Percentiles rank a stretch among this genome's conserved stretches.
These are phyloP conservation scores for Alauda arvensis DNA, from an alignment of 2,797 vertebrate species.

Conservation along the genomic window DNA sequence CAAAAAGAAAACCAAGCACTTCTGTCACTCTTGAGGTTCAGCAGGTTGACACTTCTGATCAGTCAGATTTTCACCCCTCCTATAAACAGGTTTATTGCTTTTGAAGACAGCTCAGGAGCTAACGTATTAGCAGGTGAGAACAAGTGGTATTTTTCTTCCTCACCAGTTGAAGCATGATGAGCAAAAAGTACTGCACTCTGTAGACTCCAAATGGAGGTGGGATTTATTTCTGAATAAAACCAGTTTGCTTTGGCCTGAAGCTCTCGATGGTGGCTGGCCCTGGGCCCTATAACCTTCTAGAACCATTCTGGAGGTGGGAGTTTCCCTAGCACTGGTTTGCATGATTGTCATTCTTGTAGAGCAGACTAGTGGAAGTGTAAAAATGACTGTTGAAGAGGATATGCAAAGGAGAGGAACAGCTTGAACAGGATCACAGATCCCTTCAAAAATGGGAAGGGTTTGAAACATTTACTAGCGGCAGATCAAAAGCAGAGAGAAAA, in stretches of 20 bases:
- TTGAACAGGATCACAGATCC: background rate
- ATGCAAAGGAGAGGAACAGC: background rate
- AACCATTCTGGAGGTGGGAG: background rate
- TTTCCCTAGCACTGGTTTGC: background rate
- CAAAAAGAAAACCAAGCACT: background rate
- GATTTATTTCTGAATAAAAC: background rate
- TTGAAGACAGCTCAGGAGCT: background rate
- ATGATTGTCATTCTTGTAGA: rapidly evolving
- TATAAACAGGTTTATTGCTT: background rate
- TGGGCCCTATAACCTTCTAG: background rate
- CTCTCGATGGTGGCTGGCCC: background rate
- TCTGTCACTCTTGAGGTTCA: background rate
- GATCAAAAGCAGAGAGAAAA: conserved; percentile 45
- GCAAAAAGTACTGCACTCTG: background rate
- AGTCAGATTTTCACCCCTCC: background rate
- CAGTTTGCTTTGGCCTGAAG: background rate
- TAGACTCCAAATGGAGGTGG: background rate
- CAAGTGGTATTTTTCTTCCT: background rate
- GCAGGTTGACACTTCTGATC: background rate
- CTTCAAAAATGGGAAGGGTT: background rate
- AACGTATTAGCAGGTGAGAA: background rate
- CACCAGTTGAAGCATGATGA: background rate
- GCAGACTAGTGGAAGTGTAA: background rate
- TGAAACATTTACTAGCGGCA: background rate
- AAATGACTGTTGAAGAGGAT: background rate